Conservation (phyloP, 2,113 vertebrate species). For the Perognathus longimembris region DNA sequence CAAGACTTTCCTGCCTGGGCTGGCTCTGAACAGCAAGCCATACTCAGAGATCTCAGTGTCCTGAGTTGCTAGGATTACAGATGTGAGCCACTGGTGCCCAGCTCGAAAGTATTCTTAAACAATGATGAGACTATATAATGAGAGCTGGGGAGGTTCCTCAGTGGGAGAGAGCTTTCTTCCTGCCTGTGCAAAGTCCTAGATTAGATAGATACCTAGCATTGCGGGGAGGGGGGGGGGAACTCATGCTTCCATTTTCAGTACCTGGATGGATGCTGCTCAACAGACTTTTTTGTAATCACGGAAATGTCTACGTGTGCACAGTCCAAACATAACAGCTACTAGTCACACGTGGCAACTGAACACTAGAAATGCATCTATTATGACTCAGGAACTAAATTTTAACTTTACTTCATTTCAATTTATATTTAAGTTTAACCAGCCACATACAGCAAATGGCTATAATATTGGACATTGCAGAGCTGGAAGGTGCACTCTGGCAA, state of each 20-base stretch:
- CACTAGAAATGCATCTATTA: not conserved
- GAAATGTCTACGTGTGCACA: not conserved
- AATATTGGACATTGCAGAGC: not conserved
- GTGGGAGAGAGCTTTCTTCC: not conserved
- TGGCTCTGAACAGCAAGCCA: too few species aligned
- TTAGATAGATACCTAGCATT: not conserved
- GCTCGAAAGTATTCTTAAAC: too few species aligned
- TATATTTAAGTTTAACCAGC: slow-evolving; percentile 36
- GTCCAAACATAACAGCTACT: not conserved
- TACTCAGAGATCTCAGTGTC: too few species aligned
- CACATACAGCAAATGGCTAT: slow-evolving; percentile 2
- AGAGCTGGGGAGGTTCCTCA: not conserved
- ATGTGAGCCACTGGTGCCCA: too few species aligned
- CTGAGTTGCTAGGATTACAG: too few species aligned
- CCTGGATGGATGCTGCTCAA: not conserved
- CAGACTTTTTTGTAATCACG: not conserved
- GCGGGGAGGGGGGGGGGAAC: not conserved
- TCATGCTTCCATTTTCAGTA: slow-evolving; percentile 46
- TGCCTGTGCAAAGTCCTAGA: not conserved
- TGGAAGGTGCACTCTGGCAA: not conserved
- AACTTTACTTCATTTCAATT: slow-evolving; percentile 42
- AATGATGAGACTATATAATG: not conserved
- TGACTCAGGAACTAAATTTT: slow-evolving; percentile 1
- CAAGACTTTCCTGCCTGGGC: too few species aligned
- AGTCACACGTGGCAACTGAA: not conserved